Evolutionary conservation across 2,888 invertebrate species (phyloP).

Genomic region (Amphipyra tragopoginis): DNA sequence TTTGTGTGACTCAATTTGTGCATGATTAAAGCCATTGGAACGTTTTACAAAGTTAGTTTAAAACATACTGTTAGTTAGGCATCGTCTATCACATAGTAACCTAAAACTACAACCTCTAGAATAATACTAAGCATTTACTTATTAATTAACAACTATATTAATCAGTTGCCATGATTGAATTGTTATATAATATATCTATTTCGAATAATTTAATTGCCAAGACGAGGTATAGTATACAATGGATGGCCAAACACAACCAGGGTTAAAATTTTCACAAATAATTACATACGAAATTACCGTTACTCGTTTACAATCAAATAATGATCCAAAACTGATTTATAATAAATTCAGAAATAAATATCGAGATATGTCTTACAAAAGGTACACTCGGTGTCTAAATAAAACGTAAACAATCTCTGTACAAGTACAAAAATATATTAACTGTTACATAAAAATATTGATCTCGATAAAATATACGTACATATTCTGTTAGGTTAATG

Average conservation of each 20-base stretch:
- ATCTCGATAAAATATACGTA: constrained; percentile 68
- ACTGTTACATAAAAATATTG: constrained; percentile 79
- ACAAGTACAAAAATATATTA: constrained; percentile 85
- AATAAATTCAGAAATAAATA: constrained; percentile 51
- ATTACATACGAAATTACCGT: constrained; percentile 38
- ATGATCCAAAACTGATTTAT: constrained; percentile 37
- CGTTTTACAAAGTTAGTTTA: constrained; percentile 71
- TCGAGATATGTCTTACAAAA: constrained; percentile 69
- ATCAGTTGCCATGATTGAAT: constrained; percentile 49
- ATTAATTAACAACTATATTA: constrained; percentile 56
- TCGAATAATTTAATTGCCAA: constrained; percentile 58
- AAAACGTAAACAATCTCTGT: constrained; percentile 77
- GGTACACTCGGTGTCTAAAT: constrained; percentile 70
- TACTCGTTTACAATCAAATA: constrained; percentile 39
- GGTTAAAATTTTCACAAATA: constrained; percentile 60
- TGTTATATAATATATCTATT: constrained; percentile 44
- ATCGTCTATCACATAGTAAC: constrained; percentile 82
- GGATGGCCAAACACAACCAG: constrained; percentile 77
- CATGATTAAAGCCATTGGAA: constrained; percentile 81
- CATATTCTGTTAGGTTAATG: constrained; percentile 62
- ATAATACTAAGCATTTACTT: constrained; percentile 64
- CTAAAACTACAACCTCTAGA: constrained; percentile 76
- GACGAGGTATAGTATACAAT: constrained; percentile 52
- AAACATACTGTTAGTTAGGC: constrained; percentile 78
- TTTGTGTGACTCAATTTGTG: constrained; percentile 80